Evolutionary conservation across 2,888 invertebrate species (phyloP), one percentile per base, ranked within the genome.

Genomic region (Baccha elongata): DNA sequence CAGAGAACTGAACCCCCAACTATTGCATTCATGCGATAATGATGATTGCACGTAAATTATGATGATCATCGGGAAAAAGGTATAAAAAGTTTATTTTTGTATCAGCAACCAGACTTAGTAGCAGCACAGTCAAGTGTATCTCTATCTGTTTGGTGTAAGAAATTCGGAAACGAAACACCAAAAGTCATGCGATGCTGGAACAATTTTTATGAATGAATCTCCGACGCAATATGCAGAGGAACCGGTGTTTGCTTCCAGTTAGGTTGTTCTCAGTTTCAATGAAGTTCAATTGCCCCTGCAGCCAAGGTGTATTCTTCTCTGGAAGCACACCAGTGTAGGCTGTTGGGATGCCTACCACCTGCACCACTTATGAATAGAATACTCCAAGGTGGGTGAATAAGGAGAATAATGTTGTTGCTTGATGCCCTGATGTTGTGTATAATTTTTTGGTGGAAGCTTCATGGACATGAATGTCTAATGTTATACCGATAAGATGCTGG

Each of bases 21-120:
- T 83, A 75, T 84, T 85, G 84, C 84, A 81, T 58, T 58, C 84
- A 85, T 84, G 83, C 85, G 83, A 86, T 86, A 85, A 85, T 86
- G 85, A 85, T 86, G 86, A 86, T 86, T 86, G 85, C 86, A 85
- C 83, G 84, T 85, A 85, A 85, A 85, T 86, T 85, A 86, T 85
- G 86, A 85, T 81, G 83, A 84, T 81, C 71, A 84, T 74, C 72
- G 83, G 21, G 26, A 62, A 60, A 69, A 58, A 69, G 58, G 62
- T 64, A 48, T 32, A 69, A 68, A 67, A 64, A 73, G 11, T 52
- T 11, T 8, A 53, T 32, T 29, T 52, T 6, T 32, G 78, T 78
- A 42, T 80, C 58, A 50, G 64, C 74, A 53, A 55, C 67, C 53
- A 71, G 60, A 35, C 52, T 58, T 26, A 15, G 15, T 13, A 40